Evolutionary conservation across 2,113 vertebrate genomes (phyloP).

Genomic region (Labeo rohita): DNA sequence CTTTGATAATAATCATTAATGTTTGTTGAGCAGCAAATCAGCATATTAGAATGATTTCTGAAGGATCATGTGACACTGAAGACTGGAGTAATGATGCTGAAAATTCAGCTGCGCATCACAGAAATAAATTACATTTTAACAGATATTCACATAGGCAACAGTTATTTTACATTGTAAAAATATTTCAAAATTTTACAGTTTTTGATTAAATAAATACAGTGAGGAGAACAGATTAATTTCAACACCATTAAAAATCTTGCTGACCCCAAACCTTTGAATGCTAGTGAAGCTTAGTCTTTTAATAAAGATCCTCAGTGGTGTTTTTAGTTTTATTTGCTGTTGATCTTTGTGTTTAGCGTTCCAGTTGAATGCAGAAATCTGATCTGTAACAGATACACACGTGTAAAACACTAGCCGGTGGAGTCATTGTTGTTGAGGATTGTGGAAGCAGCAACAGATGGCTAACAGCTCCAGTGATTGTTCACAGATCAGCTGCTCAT

Average conservation of each 20-base stretch:
- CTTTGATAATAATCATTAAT: neutral
- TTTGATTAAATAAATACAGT: neutral
- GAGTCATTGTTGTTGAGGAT: slow-evolving; percentile 7
- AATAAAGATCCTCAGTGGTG: neutral
- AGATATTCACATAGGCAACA: neutral
- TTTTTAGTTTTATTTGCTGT: neutral
- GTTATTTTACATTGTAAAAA: neutral
- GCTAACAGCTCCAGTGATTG: slow-evolving; percentile 37
- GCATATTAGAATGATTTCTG: neutral
- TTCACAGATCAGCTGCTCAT: slow-evolving; percentile 61
- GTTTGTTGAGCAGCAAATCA: neutral
- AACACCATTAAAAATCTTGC: neutral
- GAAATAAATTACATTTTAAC: neutral
- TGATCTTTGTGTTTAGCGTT: neutral
- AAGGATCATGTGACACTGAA: too few species aligned
- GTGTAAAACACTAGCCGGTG: neutral
- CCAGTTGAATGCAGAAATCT: neutral
- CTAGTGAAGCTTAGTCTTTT: neutral
- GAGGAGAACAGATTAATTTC: neutral
- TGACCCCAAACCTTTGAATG: neutral
- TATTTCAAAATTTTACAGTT: neutral
- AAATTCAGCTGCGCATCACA: neutral
- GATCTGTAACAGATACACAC: neutral
- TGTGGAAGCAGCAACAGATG: slow-evolving; percentile 54
- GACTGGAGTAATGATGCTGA: too few species aligned